Percentiles rank a stretch among this genome's conserved stretches.
Evolutionary conservation across 2,797 vertebrate genomes (phyloP).

Genomic region (Limnodromus scolopaceus): DNA sequence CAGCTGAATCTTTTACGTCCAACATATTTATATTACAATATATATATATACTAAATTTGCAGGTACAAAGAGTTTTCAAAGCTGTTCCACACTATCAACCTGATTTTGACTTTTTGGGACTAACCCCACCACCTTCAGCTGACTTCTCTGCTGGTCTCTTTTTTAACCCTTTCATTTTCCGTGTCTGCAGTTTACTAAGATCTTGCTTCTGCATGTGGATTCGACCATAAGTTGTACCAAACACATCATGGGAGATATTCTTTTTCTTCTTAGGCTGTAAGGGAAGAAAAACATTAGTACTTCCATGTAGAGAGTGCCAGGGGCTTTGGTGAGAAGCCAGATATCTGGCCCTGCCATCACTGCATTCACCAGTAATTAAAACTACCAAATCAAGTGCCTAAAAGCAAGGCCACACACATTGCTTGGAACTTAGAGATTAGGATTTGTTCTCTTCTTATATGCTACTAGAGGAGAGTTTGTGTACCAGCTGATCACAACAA

Average conservation of each 20-base stretch:
- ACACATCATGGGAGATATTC: conserved; percentile 91
- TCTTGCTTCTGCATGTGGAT: conserved; percentile 98
- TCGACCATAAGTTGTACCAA: conserved; percentile 91
- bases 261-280: conserved; percentile 94
- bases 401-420: background rate
- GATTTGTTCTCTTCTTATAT: background rate
- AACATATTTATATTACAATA: background rate
- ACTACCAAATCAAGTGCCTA: background rate
- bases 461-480: background rate
- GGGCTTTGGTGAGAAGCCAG: background rate
- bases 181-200: conserved; percentile 89
- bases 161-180: conserved; percentile 95
- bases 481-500: background rate
- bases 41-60: background rate
- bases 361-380: background rate
- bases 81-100: conserved; percentile 12
- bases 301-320: background rate
- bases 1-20: background rate
- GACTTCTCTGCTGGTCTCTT: conserved; percentile 83
- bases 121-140: conserved; percentile 33
- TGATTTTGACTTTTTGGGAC: conserved; percentile 81
- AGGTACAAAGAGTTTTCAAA: background rate
- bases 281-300: background rate
- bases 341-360: background rate
- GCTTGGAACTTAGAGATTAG: background rate